Percentiles rank a stretch among this genome's conserved stretches.
These are phyloP conservation scores for Anticlea derivata DNA, from an alignment of 2,888 invertebrate species.

Conservation along the genomic window DNA sequence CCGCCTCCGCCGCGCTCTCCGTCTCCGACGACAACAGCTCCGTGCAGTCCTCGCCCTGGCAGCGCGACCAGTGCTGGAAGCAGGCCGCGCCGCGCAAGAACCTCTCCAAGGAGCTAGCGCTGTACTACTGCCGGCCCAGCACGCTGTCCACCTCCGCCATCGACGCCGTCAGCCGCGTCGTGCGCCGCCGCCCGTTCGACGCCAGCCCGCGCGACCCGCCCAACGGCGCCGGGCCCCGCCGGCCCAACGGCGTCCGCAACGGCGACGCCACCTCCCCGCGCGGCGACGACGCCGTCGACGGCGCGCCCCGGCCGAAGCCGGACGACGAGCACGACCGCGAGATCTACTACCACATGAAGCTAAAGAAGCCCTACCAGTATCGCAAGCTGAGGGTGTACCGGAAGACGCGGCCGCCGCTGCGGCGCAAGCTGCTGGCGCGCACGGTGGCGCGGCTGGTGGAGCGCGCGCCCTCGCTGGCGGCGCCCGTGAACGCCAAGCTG, in stretches of 20 bases:
- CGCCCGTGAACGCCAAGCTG: slow-evolving; percentile 72
- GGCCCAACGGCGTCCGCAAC: slow-evolving; percentile 58
- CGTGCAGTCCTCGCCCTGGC: slow-evolving; percentile 95
- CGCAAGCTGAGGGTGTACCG: slow-evolving; percentile 77
- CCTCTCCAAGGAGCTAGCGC: slow-evolving; percentile 88
- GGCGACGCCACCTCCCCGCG: slow-evolving; percentile 57
- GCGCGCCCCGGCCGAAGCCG: slow-evolving; percentile 42
- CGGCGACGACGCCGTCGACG: slow-evolving; percentile 62
- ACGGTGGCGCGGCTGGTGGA: slow-evolving; percentile 68
- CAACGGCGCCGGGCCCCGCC: slow-evolving; percentile 48
- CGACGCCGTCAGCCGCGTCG: slow-evolving; percentile 74
- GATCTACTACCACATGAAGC: slow-evolving; percentile 78
- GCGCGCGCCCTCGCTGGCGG: slow-evolving; percentile 63
- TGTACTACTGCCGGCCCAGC: slow-evolving; percentile 86
- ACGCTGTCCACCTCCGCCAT: slow-evolving; percentile 71
- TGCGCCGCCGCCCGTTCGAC: slow-evolving; percentile 88
- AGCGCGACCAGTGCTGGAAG: slow-evolving; percentile 95
- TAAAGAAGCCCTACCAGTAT: slow-evolving; percentile 81
- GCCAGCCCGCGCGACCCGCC: slow-evolving; percentile 45
- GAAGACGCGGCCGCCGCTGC: slow-evolving; percentile 65
- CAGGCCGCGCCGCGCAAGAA: slow-evolving; percentile 90
- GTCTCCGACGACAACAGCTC: slow-evolving; percentile 96
- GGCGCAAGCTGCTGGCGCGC: slow-evolving; percentile 62
- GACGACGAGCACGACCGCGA: slow-evolving; percentile 72
- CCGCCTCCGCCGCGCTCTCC: slow-evolving; percentile 89